A percentile compares a stretch with the other conserved stretches of the same genome.
These are phyloP conservation scores for Globodera rostochiensis DNA, from an alignment of 1,140 invertebrate genomes.

Conservation along the genomic window DNA sequence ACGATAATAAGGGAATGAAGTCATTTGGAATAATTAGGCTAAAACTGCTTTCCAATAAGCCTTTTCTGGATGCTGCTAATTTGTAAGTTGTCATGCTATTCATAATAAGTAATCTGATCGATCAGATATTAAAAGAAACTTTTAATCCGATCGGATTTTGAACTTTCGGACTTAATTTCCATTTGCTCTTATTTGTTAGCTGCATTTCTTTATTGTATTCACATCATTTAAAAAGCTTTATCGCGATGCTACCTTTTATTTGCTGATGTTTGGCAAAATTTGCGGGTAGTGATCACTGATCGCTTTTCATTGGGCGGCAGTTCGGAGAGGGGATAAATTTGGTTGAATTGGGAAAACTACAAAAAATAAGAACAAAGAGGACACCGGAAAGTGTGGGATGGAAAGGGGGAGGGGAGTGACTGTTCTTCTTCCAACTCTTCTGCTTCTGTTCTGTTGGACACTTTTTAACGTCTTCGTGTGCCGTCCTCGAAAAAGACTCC, in stretches of 20 bases:
- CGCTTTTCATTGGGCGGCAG: neutral
- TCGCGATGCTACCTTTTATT: neutral
- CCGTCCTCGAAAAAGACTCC: slow-evolving; percentile 58
- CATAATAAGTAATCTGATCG: too few relatives aligned
- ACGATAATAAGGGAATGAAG: too few relatives aligned
- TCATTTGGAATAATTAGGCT: too few relatives aligned
- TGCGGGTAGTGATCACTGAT: neutral
- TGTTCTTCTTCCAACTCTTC: neutral
- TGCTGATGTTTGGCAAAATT: neutral
- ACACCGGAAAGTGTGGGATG: neutral
- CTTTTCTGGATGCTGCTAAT: too few relatives aligned
- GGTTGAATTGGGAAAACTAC: neutral
- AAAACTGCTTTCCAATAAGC: too few relatives aligned
- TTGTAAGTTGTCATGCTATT: too few relatives aligned
- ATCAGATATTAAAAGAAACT: too few relatives aligned
- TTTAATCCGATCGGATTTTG: too few relatives aligned
- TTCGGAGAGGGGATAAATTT: neutral
- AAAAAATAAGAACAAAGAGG: neutral
- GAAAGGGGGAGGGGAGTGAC: neutral
- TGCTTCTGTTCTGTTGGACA: neutral
- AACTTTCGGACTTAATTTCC: too few relatives aligned
- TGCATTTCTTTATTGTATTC: too few relatives aligned
- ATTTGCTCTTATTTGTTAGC: too few relatives aligned
- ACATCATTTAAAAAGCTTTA: neutral
- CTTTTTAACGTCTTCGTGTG: slow-evolving; percentile 42